phyloP scores from a whole-genome alignment of 2,888 invertebrate genomes.

The Drosophila ochracea region DNA sequence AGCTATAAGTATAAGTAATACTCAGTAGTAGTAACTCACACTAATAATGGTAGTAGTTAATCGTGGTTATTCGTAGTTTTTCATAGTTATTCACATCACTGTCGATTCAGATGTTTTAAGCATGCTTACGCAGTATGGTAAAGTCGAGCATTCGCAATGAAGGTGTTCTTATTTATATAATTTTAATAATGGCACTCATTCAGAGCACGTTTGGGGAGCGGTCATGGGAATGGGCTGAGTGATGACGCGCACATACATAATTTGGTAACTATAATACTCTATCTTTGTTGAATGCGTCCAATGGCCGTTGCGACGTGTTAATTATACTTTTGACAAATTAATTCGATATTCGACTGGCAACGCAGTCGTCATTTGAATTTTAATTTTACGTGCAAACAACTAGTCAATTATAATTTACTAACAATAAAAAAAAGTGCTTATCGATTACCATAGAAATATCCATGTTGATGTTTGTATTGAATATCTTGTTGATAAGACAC shows the following conservation, averaged over 20 bases:
- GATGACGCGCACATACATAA: constrained; percentile 6
- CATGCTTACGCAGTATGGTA: neutral
- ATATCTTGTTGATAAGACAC: neutral
- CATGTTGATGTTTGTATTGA: neutral
- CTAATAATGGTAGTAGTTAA: neutral
- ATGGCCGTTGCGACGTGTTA: constrained; percentile 44
- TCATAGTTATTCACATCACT: neutral
- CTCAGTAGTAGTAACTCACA: neutral
- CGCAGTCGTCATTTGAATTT: constrained; percentile 34
- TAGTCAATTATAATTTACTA: neutral
- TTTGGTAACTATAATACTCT: constrained; percentile 12
- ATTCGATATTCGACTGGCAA: constrained; percentile 50
- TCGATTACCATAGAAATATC: neutral
- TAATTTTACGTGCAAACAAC: constrained; percentile 33
- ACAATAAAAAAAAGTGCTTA: neutral
- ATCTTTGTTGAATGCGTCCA: constrained; percentile 1
- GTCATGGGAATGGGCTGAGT: constrained; percentile 26
- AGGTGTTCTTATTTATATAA: constrained; percentile 19
- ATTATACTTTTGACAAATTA: constrained; percentile 58
- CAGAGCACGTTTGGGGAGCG: constrained; percentile 42
- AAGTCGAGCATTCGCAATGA: neutral
- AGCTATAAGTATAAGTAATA: neutral
- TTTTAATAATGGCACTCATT: constrained; percentile 41
- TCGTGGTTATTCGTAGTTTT: neutral
- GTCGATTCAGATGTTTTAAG: neutral